Base-by-base conservation (phyloP, 2,888 invertebrate genomes). In the Spatulosminthurus flaviceps region DNA sequence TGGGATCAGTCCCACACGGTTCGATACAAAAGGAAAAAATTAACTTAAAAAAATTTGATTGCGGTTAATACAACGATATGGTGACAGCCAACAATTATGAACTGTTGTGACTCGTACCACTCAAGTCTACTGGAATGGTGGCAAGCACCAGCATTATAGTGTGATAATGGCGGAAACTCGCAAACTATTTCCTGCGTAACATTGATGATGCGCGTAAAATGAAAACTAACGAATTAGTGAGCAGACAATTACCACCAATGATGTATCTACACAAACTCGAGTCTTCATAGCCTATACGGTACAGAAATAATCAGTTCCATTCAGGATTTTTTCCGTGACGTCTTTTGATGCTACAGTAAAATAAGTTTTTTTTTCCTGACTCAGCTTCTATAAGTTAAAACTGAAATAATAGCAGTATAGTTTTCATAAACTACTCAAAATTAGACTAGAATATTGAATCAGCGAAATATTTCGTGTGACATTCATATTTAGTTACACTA, bases 361-460 rank as follows among this genome's bases (percentile, higher is more conserved):
- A 51, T 51, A 51, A 51, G 19, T 51, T 4, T n/a, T 19, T 51
- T 28, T 28, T 22, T 26, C 28, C 29, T 67, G 67, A 67, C 28
- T 28, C 28, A 67, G 28, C 28, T 67, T 67, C 11, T 22, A 2
- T 28, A 67, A 67, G 29, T 28, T 28, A 51, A 67, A 24, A 67
- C 29, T 28, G 67, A 26, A 24, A 19, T 22, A 64, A 64, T 21
- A 22, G 64, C 64, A 64, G 64, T 64, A 26, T 22, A 64, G 26
- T 21, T 64, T 51, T 16, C 1, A 64, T 22, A 9, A 64, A 67
- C 67, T 67, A 67, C 67, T 26, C 67, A 19, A 28, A 11, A 67
- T 67, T 28, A 29, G 67, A 67, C 67, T 67, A 67, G 67, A 67
- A 22, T 5, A 67, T 67, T 67, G 28, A 67, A 67, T 67, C 67